A percentile compares a stretch with the other conserved stretches of the same genome.
Evolutionary conservation across 1,140 invertebrate species (phyloP).

Genomic region (Caenorhabditis inopinata): DNA sequence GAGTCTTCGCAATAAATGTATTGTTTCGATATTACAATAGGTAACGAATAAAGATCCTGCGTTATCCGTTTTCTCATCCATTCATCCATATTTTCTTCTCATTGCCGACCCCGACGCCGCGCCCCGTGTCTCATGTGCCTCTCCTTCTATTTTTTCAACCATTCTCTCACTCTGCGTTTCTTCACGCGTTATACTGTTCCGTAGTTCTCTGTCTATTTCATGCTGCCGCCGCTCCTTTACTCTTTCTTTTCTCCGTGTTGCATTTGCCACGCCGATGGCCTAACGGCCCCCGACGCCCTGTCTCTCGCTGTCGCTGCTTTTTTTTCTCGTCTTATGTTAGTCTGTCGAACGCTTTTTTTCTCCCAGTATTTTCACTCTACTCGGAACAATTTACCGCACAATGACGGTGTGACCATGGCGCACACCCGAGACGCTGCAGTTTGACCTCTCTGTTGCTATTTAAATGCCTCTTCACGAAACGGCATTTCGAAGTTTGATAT

Average conservation of each 20-base stretch:
- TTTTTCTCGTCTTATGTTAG: neutral
- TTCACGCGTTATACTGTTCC: neutral
- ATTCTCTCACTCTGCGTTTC: slow-evolving; percentile 12
- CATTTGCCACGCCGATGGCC: slow-evolving; percentile 22
- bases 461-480: no score
- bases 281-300: slow-evolving; percentile 2
- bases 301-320: neutral
- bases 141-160: neutral
- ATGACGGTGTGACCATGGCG: neutral
- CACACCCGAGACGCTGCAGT: neutral
- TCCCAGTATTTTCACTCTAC: neutral
- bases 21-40: no score
- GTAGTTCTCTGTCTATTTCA: neutral
- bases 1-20: no score
- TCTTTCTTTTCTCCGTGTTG: neutral
- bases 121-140: slow-evolving; percentile 11
- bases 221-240: neutral
- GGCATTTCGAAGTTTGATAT: no score
- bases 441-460: neutral
- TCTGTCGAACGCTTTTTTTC: slow-evolving; percentile 19
- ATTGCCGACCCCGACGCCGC: neutral
- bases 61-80: neutral
- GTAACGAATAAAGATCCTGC: no score
- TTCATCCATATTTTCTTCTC: neutral
- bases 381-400: neutral